Evolutionary conservation across 2,113 vertebrate genomes (phyloP).

Genomic region (Odocoileus hemionus): DNA sequence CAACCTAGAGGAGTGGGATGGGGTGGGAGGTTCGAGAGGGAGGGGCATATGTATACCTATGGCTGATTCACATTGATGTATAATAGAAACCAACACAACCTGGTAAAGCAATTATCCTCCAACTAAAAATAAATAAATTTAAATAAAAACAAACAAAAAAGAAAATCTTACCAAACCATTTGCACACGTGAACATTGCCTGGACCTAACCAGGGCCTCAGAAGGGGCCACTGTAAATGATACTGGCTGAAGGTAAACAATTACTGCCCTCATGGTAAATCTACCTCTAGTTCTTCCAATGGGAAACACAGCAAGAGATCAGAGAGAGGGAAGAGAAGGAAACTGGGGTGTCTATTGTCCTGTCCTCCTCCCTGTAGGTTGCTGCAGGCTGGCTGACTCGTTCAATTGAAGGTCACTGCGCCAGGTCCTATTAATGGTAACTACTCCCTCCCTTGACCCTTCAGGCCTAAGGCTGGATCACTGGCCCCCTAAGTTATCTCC

Average conservation of each 20-base stretch:
- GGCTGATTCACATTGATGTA: background rate
- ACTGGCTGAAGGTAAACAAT: background rate
- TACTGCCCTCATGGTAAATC: background rate
- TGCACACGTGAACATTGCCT: background rate
- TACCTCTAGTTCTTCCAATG: background rate
- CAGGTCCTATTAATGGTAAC: background rate
- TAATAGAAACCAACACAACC: background rate
- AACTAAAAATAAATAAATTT: background rate
- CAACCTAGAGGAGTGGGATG: background rate
- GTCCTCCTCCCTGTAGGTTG: background rate
- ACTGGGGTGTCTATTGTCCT: background rate
- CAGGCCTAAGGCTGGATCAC: background rate
- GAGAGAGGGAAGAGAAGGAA: background rate
- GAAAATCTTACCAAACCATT: background rate
- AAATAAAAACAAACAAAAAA: background rate
- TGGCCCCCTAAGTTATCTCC: background rate
- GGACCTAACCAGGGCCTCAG: background rate
- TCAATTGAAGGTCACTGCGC: background rate
- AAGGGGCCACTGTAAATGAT: background rate
- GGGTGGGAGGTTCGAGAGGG: background rate
- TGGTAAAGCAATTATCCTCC: background rate
- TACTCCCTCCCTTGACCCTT: background rate
- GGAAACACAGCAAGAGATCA: background rate
- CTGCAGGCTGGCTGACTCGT: background rate
- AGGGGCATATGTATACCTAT: background rate